Evolutionary conservation across 2,888 invertebrate species (phyloP).

Genomic region (Phortica magna): DNA sequence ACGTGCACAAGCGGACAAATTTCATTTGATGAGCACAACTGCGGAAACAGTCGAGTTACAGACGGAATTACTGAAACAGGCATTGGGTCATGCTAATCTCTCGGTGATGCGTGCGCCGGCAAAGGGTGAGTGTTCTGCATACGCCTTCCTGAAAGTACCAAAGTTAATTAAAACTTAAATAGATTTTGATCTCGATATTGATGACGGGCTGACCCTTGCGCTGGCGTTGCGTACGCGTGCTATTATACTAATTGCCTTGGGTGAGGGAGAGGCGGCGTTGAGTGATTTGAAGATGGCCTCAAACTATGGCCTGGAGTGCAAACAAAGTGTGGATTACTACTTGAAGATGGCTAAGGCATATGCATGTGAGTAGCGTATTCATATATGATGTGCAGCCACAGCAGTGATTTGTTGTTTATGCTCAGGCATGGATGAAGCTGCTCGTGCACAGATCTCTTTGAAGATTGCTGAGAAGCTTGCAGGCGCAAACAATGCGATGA

Average conservation of each 20-base stretch:
- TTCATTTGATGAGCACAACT: slow-evolving; percentile 79
- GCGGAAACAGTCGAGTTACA: slow-evolving; percentile 44
- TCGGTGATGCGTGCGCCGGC: slow-evolving; percentile 86
- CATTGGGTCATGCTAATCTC: slow-evolving; percentile 84
- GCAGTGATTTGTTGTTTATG: slow-evolving; percentile 49
- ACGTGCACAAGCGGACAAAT: slow-evolving; percentile 82
- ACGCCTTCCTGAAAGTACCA: neutral
- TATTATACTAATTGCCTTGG: slow-evolving; percentile 81
- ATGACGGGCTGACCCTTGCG: slow-evolving; percentile 83
- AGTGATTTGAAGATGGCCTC: slow-evolving; percentile 84
- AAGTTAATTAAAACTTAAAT: no score
- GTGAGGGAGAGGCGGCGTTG: slow-evolving; percentile 82
- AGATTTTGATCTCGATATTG: slow-evolving; percentile 80
- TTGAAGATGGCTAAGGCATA: slow-evolving; percentile 86
- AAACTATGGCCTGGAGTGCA: slow-evolving; percentile 82
- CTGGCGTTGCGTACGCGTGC: slow-evolving; percentile 84
- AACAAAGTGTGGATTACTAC: slow-evolving; percentile 83
- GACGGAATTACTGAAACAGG: slow-evolving; percentile 77
- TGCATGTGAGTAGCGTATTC: slow-evolving; percentile 67
- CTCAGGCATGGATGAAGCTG: slow-evolving; percentile 80
- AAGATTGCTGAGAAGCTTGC: slow-evolving; percentile 82
- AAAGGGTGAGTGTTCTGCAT: slow-evolving; percentile 78
- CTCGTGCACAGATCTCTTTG: slow-evolving; percentile 83
- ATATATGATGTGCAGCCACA: neutral
- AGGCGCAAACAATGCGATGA: slow-evolving; percentile 78